Conservation (phyloP, 1,140 invertebrate genomes). For the Dufourea novaeangliae region DNA sequence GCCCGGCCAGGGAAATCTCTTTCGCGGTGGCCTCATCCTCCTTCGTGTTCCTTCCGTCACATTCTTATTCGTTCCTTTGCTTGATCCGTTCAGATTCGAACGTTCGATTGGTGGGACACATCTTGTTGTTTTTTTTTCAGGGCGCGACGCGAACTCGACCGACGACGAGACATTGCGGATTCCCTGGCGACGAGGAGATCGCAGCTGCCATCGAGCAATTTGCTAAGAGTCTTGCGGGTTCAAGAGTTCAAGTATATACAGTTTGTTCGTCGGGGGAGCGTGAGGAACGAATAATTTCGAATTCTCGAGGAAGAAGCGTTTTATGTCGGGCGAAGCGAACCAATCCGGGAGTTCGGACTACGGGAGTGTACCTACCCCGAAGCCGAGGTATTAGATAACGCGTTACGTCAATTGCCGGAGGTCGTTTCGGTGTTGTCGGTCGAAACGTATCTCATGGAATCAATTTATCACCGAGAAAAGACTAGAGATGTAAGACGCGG, state of each 20-base stretch:
- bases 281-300: constrained; percentile 19
- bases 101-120: too few relatives aligned
- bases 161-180: neutral
- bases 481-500: neutral
- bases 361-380: neutral
- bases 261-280: neutral
- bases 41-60: too few relatives aligned
- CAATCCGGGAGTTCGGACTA: neutral
- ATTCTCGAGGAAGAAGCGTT: constrained; percentile 29
- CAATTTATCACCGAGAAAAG: neutral
- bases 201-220: too few relatives aligned
- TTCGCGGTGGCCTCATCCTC: too few relatives aligned
- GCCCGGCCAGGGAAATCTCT: too few relatives aligned
- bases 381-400: neutral
- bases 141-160: neutral
- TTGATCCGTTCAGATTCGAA: too few relatives aligned
- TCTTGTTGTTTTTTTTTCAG: neutral
- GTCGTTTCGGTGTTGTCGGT: too few relatives aligned
- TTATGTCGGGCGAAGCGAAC: constrained; percentile 5
- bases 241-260: constrained; percentile 18
- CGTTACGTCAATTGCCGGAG: constrained; percentile 29
- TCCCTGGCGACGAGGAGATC: neutral
- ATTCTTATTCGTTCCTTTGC: too few relatives aligned
- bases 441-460: neutral
- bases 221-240: constrained; percentile 14